Evolutionary conservation across 2,113 vertebrate genomes (phyloP), one percentile per base, ranked within the genome.

Genomic region (Arothron firmamentum): DNA sequence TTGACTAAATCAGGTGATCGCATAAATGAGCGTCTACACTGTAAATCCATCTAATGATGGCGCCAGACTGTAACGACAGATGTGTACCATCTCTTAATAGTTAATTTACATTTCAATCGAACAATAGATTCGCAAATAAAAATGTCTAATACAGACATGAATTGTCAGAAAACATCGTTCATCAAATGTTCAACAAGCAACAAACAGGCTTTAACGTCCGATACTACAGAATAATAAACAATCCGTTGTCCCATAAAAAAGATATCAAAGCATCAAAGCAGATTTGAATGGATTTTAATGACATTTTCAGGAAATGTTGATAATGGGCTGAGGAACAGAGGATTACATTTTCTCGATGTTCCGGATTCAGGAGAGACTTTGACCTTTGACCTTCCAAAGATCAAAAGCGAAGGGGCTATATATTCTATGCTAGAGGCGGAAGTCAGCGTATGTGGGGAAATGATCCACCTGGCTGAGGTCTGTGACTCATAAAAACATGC

Each of bases 101-200:
- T 93, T 95, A 89, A 94, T 95, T 93, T 95, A 97, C 92, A 95
- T 93, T 94, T 96, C 93, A 96, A 98, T 96, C 95, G 93, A 96
- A 96, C 93, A 96, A 96, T 96, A 97, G 95, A 95, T 96, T 96
- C 87, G 93, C 93, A 95, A 97, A 96, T 92, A 92, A 98, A 97
- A 47, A 94, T 95, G 95, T 97, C 96, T 97, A 98, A 98, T 97
- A 97, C 95, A 96, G 96, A 98, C 95, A 94, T 96, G 93, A 95
- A 95, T 97, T 95, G 94, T 93, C 92, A 74, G 66, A 83, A 94
- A 94, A 94, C 92, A 92, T 93, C 91, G 92, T 92, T 94, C 92
- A 91, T 92, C 92, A 93, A 92, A 91, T 91, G 92, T 94, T 94
- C 92, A 92, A 93, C 93, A 91, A 92, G 93, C 89, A 92, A 94